Conservation (phyloP, 2,888 invertebrate species). For the Syrista parreyssii region DNA sequence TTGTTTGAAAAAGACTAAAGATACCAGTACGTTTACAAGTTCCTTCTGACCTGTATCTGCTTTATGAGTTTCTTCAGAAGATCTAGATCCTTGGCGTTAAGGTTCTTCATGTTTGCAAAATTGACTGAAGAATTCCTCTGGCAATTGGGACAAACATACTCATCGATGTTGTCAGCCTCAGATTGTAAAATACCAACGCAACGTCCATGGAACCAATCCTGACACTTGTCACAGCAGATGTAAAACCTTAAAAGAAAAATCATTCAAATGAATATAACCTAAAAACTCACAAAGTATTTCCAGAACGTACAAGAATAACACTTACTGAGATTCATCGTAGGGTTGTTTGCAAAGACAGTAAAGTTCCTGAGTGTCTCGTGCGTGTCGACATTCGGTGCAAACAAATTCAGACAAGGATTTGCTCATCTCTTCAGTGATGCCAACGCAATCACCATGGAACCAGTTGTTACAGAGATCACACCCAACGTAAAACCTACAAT, state of each 20-base stretch:
- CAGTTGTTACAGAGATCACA: constrained; percentile 98
- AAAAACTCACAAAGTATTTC: constrained; percentile 3
- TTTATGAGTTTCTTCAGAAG: constrained; percentile 87
- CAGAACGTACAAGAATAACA: constrained; percentile 38
- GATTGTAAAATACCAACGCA: constrained; percentile 96
- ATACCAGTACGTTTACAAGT: neutral
- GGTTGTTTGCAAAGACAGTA: constrained; percentile 97
- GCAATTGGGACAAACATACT: constrained; percentile 97
- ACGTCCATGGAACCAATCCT: constrained; percentile 99
- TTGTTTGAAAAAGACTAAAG: neutral
- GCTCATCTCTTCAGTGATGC: constrained; percentile 91
- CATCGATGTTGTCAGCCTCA: constrained; percentile 94
- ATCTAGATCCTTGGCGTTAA: constrained; percentile 83
- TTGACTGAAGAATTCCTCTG: constrained; percentile 90
- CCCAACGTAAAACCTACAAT: constrained; percentile 90
- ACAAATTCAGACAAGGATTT: constrained; percentile 91
- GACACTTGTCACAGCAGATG: constrained; percentile 98
- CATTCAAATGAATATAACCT: constrained; percentile 13
- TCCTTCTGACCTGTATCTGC: constrained; percentile 79
- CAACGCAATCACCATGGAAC: constrained; percentile 98
- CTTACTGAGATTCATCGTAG: constrained; percentile 96
- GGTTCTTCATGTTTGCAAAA: constrained; percentile 89
- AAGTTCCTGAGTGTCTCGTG: constrained; percentile 89
- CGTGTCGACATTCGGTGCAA: constrained; percentile 86
- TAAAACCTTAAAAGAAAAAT: constrained; percentile 80